These are phyloP conservation scores for Lophochroa leadbeateri DNA, from an alignment of 2,113 vertebrate species.

Conservation along the genomic window DNA sequence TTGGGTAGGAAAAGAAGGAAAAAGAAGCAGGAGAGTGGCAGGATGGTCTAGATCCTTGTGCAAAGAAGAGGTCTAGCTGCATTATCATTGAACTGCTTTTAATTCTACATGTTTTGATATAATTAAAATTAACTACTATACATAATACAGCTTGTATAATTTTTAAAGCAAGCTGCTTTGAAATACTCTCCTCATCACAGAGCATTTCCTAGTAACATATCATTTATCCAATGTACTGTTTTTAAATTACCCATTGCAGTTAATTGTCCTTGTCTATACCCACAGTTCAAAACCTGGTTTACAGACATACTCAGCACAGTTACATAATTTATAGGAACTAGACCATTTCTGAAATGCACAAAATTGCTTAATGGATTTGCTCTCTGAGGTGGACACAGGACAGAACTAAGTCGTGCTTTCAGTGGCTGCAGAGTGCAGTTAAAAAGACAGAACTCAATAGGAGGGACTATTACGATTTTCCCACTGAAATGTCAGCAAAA, in stretches of 20 bases:
- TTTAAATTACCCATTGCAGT: slow-evolving; percentile 24
- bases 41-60: no score
- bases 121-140: slow-evolving; percentile 2
- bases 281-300: not conserved
- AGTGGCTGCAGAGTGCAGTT: not conserved
- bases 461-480: not conserved
- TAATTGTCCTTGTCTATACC: slow-evolving; percentile 28
- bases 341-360: slow-evolving; percentile 37
- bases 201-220: not conserved
- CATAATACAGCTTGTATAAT: not conserved
- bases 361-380: slow-evolving; percentile 60
- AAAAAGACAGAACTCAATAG: not conserved
- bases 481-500: not conserved
- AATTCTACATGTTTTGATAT: not conserved
- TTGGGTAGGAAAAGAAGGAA: no score
- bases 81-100: slow-evolving; percentile 2
- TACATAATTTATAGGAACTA: slow-evolving; percentile 45
- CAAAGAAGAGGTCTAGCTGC: no score
- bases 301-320: not conserved
- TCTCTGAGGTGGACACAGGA: slow-evolving; percentile 28
- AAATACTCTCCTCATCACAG: not conserved
- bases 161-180: slow-evolving; percentile 27
- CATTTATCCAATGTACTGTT: not conserved
- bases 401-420: not conserved
- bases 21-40: no score